Percentiles rank a stretch among this genome's conserved stretches.
Evolutionary conservation across 2,888 invertebrate genomes (phyloP).

Genomic region (Carcina quercana): DNA sequence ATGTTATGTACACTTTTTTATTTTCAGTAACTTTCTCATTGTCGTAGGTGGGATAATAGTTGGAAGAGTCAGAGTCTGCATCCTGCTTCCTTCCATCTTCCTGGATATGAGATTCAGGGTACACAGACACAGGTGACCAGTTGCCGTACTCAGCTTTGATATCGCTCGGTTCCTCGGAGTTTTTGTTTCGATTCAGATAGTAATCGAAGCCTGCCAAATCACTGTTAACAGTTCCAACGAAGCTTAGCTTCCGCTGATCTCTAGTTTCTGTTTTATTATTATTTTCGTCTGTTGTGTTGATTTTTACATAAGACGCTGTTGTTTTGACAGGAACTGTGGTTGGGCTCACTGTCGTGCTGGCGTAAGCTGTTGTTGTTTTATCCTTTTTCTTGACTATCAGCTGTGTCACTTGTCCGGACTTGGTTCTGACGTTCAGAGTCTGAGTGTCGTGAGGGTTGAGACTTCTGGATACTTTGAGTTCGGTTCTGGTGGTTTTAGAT

Average conservation of each 20-base stretch:
- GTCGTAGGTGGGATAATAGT: slow-evolving; percentile 64
- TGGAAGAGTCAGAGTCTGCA: slow-evolving; percentile 52
- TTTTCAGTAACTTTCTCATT: slow-evolving; percentile 57
- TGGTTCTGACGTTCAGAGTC: slow-evolving; percentile 84
- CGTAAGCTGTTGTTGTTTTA: slow-evolving; percentile 53
- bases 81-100: slow-evolving; percentile 57
- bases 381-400: slow-evolving; percentile 83
- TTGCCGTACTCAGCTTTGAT: slow-evolving; percentile 69
- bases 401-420: slow-evolving; percentile 84
- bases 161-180: slow-evolving; percentile 53
- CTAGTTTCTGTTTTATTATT: slow-evolving; percentile 57
- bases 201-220: slow-evolving; percentile 66
- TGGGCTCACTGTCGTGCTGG: slow-evolving; percentile 38
- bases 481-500: slow-evolving; percentile 80
- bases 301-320: slow-evolving; percentile 27
- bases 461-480: slow-evolving; percentile 84
- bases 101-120: slow-evolving; percentile 63
- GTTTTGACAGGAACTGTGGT: slow-evolving; percentile 48
- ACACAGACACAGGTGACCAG: slow-evolving; percentile 69
- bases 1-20: slow-evolving; percentile 66
- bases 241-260: slow-evolving; percentile 62
- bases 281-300: slow-evolving; percentile 35
- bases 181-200: slow-evolving; percentile 57
- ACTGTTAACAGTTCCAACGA: slow-evolving; percentile 48
- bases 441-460: slow-evolving; percentile 85